Conservation (phyloP, 2,113 vertebrate species). For the Morone chrysops region DNA sequence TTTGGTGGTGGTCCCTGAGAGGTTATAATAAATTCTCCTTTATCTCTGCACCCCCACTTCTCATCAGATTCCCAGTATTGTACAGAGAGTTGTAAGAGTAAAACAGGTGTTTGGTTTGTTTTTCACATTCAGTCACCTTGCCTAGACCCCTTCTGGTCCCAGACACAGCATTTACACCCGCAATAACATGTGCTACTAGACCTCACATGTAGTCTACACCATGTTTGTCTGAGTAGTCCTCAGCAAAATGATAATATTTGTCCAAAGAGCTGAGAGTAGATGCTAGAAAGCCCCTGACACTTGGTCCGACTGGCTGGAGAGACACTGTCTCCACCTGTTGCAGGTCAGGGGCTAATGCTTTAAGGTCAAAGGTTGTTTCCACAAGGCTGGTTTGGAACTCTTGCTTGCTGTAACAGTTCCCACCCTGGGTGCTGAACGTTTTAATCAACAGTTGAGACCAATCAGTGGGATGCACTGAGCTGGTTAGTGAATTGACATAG, state of each 20-base stretch:
- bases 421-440: slow-evolving; percentile 78
- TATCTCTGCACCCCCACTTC: slow-evolving; percentile 5
- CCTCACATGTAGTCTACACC: slow-evolving; percentile 82
- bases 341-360: slow-evolving; percentile 84
- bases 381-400: slow-evolving; percentile 73
- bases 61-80: slow-evolving; percentile 31
- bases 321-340: slow-evolving; percentile 87
- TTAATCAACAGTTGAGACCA: slow-evolving; percentile 67
- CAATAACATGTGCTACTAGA: slow-evolving; percentile 79
- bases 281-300: slow-evolving; percentile 70
- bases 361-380: slow-evolving; percentile 83
- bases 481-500: no score
- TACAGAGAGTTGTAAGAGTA: slow-evolving; percentile 22
- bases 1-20: slow-evolving; percentile 5
- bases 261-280: slow-evolving; percentile 69
- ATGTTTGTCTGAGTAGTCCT: slow-evolving; percentile 73
- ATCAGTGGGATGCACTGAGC: slow-evolving; percentile 34
- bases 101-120: slow-evolving; percentile 84
- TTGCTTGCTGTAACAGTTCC: slow-evolving; percentile 78
- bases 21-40: slow-evolving; percentile 22
- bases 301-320: slow-evolving; percentile 67
- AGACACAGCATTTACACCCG: slow-evolving; percentile 80
- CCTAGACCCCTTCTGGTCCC: slow-evolving; percentile 61
- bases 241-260: slow-evolving; percentile 87
- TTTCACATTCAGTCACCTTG: slow-evolving; percentile 70